Evolutionary conservation across 1,140 invertebrate species (phyloP).

Genomic region (Bursaphelenchus mucronatus): DNA sequence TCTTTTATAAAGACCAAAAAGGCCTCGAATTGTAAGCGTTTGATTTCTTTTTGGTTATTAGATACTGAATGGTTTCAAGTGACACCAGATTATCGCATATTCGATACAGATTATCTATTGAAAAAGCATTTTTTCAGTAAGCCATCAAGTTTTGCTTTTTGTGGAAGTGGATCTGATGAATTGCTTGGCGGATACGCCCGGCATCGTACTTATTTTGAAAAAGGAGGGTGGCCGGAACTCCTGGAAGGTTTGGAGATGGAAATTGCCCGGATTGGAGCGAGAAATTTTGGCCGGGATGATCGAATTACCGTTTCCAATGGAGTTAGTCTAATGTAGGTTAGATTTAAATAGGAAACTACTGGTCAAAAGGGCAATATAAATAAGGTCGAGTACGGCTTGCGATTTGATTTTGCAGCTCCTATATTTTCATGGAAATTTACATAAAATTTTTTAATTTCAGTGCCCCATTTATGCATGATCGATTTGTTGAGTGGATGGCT

Average conservation of each 20-base stretch:
- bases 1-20: constrained; percentile 44
- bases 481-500: constrained; percentile 70
- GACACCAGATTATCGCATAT: no score
- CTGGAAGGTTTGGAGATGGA: constrained; percentile 46
- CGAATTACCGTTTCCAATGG: constrained; percentile 70
- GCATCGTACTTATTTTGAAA: constrained; percentile 39
- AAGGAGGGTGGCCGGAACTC: constrained; percentile 31
- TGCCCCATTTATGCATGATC: constrained; percentile 90
- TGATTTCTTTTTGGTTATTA: constrained; percentile 58
- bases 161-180: constrained; percentile 94
- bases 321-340: constrained; percentile 29
- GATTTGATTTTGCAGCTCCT: constrained; percentile 16
- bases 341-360: constrained; percentile 3
- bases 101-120: no score
- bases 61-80: constrained; percentile 63
- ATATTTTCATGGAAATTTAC: no score
- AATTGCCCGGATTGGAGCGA: constrained; percentile 36
- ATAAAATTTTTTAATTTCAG: constrained; percentile 64
- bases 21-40: constrained; percentile 35
- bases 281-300: constrained; percentile 91
- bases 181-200: constrained; percentile 87
- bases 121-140: constrained; percentile 20
- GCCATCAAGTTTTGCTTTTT: constrained; percentile 62
- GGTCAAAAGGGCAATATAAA: constrained; percentile 11
- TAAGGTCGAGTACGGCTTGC: not conserved